phyloP scores from a whole-genome alignment of 2,797 vertebrate genomes.

The Mallotus villosus region DNA sequence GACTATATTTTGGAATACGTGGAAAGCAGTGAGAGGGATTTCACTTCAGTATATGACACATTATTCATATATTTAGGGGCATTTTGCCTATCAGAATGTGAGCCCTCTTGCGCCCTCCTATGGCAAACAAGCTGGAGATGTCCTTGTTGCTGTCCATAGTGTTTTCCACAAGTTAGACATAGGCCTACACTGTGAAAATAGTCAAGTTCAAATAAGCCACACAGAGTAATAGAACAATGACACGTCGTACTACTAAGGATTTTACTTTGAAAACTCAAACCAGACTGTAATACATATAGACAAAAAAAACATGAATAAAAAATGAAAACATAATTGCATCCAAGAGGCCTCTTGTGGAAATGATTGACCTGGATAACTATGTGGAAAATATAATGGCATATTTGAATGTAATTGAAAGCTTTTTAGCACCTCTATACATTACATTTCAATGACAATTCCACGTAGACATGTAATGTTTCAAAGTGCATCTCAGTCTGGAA shows the following conservation, averaged over 20 bases:
- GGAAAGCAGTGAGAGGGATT: background rate
- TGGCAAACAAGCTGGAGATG: conserved; percentile 30
- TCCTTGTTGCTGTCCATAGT: conserved; percentile 57
- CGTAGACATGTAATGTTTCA: conserved; percentile 38
- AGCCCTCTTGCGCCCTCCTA: conserved; percentile 53
- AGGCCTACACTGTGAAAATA: conserved; percentile 6
- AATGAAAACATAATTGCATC: conserved; percentile 1
- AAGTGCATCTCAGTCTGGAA: conserved; percentile 52
- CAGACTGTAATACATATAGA: background rate
- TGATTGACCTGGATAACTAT: conserved; percentile 15
- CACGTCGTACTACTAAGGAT: background rate
- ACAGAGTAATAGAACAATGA: background rate
- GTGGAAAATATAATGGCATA: conserved; percentile 32
- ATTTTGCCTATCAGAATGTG: conserved; percentile 7
- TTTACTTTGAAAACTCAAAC: conserved; percentile 2
- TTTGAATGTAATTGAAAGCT: conserved; percentile 19
- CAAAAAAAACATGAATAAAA: background rate
- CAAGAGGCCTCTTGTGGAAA: conserved; percentile 11
- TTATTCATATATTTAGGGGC: no score
- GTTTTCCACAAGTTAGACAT: conserved; percentile 26
- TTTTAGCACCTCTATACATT: conserved; percentile 18
- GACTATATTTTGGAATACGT: background rate
- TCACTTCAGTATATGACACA: background rate
- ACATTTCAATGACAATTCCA: conserved; percentile 36
- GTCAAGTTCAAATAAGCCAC: conserved; percentile 12